phyloP scores from a whole-genome alignment of 1,140 invertebrate species.

The Procambarus virginalis region DNA sequence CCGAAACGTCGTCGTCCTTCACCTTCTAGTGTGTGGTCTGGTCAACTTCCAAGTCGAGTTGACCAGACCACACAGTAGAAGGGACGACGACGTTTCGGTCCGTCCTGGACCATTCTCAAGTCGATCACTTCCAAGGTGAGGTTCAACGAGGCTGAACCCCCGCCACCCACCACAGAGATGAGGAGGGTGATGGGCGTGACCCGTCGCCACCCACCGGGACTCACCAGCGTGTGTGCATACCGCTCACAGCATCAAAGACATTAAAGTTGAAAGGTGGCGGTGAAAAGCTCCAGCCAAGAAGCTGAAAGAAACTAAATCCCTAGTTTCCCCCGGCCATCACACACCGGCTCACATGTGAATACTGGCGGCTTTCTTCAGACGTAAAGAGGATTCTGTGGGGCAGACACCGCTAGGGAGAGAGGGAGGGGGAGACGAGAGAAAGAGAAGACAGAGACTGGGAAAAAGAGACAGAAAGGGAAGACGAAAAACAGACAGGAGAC shows the following conservation, averaged over 20 bases:
- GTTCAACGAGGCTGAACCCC: no score
- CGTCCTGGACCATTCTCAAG: no score
- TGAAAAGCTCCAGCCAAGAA: slow-evolving; percentile 31
- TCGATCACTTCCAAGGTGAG: no score
- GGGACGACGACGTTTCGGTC: no score
- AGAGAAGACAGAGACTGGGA: not conserved
- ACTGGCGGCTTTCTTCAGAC: slow-evolving; percentile 13
- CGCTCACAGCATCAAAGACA: slow-evolving; percentile 24
- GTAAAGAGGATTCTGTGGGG: slow-evolving; percentile 29
- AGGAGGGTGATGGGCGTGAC: slow-evolving; percentile 8
- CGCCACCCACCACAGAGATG: no score
- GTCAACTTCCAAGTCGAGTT: no score
- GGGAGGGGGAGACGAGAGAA: not conserved
- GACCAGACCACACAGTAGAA: no score
- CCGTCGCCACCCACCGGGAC: not conserved
- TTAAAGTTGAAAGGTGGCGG: slow-evolving; percentile 43
- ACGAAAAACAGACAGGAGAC: no score
- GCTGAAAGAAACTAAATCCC: slow-evolving; percentile 36
- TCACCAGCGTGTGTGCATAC: slow-evolving; percentile 8
- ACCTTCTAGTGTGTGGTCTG: no score
- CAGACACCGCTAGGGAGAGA: not conserved
- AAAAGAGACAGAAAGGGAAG: not conserved
- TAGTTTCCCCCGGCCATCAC: slow-evolving; percentile 36
- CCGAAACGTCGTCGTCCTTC: no score
- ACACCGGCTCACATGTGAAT: slow-evolving; percentile 39